phyloP scores from a whole-genome alignment of 23 tunicate genomes.

The Diplosoma virens region DNA sequence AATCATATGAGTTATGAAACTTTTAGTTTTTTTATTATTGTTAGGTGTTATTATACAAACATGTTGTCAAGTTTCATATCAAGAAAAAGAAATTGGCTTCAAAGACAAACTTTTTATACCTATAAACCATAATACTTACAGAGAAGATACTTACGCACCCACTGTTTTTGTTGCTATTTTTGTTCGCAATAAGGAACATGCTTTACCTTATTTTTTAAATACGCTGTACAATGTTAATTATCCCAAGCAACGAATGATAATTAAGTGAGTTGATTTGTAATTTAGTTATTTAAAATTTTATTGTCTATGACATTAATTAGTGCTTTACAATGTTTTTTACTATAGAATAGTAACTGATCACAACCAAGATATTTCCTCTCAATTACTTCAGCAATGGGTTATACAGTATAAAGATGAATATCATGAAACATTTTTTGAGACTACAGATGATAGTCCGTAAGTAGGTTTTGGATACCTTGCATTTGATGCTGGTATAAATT shows the following conservation, averaged over 20 bases:
- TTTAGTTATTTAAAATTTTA: background rate
- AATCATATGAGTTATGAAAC: too few relatives aligned
- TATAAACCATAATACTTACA: background rate
- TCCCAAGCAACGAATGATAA: slow-evolving; percentile 51
- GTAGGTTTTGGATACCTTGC: too few relatives aligned
- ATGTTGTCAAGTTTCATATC: background rate
- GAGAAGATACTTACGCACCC: slow-evolving; percentile 13
- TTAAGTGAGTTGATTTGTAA: slow-evolving; percentile 36
- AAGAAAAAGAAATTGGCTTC: slow-evolving; percentile 13
- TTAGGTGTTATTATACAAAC: too few relatives aligned
- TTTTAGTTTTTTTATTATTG: too few relatives aligned
- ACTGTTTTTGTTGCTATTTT: slow-evolving; percentile 67
- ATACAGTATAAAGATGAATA: slow-evolving; percentile 25
- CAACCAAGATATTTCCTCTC: slow-evolving; percentile 71
- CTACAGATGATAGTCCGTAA: slow-evolving; percentile 18
- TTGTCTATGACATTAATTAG: background rate
- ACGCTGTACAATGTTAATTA: slow-evolving; percentile 56
- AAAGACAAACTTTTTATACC: background rate
- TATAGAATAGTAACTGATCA: slow-evolving; percentile 90
- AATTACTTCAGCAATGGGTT: slow-evolving; percentile 56
- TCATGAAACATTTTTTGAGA: slow-evolving; percentile 40
- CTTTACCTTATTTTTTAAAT: slow-evolving; percentile 69
- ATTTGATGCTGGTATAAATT: background rate
- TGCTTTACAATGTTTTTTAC: background rate
- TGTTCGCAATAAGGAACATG: slow-evolving; percentile 76